Evolutionary conservation across 2,888 invertebrate genomes (phyloP), one percentile per base, ranked within the genome.

Genomic region (Itoplectis maculator): DNA sequence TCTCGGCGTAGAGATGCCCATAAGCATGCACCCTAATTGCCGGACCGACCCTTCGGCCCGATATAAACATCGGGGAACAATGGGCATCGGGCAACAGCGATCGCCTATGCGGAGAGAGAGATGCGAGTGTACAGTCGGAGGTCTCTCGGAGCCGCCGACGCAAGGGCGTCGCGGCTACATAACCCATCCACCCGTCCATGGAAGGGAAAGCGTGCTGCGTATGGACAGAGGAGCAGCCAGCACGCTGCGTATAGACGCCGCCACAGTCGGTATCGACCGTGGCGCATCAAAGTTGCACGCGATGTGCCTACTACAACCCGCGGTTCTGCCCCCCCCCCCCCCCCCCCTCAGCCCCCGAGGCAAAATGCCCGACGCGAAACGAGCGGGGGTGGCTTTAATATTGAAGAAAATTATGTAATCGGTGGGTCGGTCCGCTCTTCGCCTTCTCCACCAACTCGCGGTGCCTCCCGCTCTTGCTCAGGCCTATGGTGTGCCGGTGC

Each of bases 341-440:
- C 2, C 29, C 29, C 29, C 29, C 29, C 5, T 29, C 29, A 5
- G 5, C 72, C 73, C 73, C 69, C 68, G 69, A 51, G 81, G 81
- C 79, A 63, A 69, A 83, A 81, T 61, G 75, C 79, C 69, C 80
- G 54, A 59, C 29, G 51, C 54, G 66, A 74, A 74, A 77, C 83
- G 69, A 70, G 84, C 84, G 89, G 87, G 87, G 86, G 86, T 86
- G 86, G 88, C 90, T 91, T 91, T 90, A 89, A 90, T 91, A 90
- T 91, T 88, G 88, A 89, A 91, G 90, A 90, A 91, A 92, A 92
- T 91, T 90, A 90, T 90, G 91, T 89, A 90, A 91, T 91, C 91
- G 90, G 89, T 88, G 88, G 89, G 82, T 47, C 76, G 79, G 76
- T 77, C 79, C 79, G 73, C 49, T 68, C 69, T n/a, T n/a, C n/a